phyloP scores from a whole-genome alignment of 2,797 vertebrate genomes.

The Chromobotia macracanthus region DNA sequence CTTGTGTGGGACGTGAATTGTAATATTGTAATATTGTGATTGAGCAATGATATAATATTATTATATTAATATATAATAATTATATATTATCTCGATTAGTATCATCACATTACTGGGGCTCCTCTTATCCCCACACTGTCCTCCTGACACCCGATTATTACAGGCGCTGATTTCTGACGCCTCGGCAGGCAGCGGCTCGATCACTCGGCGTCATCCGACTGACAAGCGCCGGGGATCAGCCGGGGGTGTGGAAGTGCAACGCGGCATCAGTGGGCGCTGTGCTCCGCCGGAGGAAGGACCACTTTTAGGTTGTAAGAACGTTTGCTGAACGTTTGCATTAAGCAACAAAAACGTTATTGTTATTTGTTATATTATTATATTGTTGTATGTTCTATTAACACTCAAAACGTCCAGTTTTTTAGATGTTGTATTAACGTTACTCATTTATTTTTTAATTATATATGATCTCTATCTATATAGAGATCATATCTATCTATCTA shows the following conservation, averaged over 20 bases:
- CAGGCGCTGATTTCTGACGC: slow-evolving; percentile 73
- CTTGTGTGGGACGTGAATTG: slow-evolving; percentile 62
- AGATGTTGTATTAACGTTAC: no score
- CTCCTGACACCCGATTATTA: slow-evolving; percentile 76
- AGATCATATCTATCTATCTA: neutral
- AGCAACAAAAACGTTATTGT: no score
- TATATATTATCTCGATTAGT: slow-evolving; percentile 82
- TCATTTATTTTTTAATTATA: no score
- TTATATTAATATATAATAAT: no score
- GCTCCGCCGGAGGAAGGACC: no score
- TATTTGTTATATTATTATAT: no score
- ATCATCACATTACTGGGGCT: slow-evolving; percentile 78
- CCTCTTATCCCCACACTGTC: slow-evolving; percentile 67
- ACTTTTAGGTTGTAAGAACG: no score
- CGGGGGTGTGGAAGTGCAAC: slow-evolving; percentile 21
- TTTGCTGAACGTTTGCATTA: no score
- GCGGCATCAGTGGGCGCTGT: neutral
- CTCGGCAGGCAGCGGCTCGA: slow-evolving; percentile 72
- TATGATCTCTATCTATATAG: no score
- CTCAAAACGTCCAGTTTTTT: no score
- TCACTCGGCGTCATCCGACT: slow-evolving; percentile 66
- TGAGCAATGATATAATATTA: slow-evolving; percentile 83
- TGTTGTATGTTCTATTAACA: no score
- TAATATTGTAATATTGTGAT: slow-evolving; percentile 74
- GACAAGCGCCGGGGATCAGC: slow-evolving; percentile 36